Conservation (phyloP, 2,113 vertebrate genomes). For the Melanocharis versteri region DNA sequence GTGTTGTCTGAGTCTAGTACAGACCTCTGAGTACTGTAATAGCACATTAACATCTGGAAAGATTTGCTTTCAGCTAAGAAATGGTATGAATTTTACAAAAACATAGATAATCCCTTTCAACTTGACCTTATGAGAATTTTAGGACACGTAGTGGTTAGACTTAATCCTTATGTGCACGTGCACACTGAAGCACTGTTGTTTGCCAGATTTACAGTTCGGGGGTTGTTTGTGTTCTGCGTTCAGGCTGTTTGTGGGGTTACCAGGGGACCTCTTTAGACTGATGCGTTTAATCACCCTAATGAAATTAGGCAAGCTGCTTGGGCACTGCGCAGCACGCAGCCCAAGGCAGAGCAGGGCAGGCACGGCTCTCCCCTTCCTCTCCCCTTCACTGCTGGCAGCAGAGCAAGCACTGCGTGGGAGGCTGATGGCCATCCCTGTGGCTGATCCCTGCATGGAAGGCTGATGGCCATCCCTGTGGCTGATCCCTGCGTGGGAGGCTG, state of each 20-base stretch:
- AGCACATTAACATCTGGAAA: background rate
- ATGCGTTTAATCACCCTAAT: background rate
- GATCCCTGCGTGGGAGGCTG: too few species aligned
- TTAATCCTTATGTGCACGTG: background rate
- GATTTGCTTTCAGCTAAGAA: background rate
- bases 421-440: background rate
- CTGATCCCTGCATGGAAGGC: too few species aligned
- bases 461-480: too few species aligned
- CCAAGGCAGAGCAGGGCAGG: background rate
- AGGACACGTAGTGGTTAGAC: rapidly evolving
- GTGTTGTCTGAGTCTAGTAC: background rate
- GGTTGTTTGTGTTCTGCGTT: background rate
- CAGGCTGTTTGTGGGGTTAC: background rate
- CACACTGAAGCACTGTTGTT: background rate
- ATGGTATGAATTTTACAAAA: background rate
- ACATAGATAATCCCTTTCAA: background rate
- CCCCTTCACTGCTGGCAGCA: rapidly evolving
- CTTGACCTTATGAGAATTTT: background rate
- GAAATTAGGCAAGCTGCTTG: background rate
- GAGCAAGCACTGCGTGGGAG: rapidly evolving
- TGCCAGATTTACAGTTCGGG: background rate
- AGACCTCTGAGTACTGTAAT: background rate
- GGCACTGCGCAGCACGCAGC: rapidly evolving
- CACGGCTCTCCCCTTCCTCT: background rate
- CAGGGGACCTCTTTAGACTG: background rate